Percentiles rank a stretch among this genome's conserved stretches.
Evolutionary conservation across 2,797 vertebrate species (phyloP).

Genomic region (Eutrigla gurnardus): DNA sequence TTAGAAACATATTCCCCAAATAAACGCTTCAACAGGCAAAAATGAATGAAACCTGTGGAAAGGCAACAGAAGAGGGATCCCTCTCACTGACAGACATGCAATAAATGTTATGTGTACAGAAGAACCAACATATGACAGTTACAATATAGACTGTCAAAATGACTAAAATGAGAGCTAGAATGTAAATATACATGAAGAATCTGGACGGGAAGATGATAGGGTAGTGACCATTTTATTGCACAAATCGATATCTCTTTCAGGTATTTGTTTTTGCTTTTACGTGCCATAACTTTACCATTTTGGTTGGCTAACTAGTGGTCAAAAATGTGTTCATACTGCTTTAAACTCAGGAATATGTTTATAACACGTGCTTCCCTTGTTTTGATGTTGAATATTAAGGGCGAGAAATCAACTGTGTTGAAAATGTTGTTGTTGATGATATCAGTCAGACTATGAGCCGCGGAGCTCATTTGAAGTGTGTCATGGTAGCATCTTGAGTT

Average conservation of each 20-base stretch:
- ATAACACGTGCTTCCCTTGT: conserved; percentile 2
- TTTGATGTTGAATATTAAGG: conserved; percentile 3
- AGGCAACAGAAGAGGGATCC: neutral
- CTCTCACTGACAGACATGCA: neutral
- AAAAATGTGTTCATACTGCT: neutral
- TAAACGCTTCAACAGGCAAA: neutral
- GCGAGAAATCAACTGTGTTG: conserved; percentile 12
- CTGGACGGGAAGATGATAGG: too few relatives aligned
- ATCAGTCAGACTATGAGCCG: conserved; percentile 13
- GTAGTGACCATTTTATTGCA: too few relatives aligned
- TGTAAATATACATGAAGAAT: neutral
- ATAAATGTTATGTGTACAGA: neutral
- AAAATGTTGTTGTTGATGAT: conserved; percentile 24
- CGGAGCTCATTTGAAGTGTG: conserved; percentile 13
- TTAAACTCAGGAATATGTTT: neutral
- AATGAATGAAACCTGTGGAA: too few relatives aligned
- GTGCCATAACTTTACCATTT: neutral
- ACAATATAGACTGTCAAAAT: neutral
- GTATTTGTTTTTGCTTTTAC: neutral
- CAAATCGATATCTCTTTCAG: neutral
- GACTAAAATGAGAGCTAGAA: neutral
- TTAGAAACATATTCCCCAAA: neutral
- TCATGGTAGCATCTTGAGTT: conserved; percentile 7
- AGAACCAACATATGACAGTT: neutral
- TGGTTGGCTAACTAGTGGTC: neutral